Base-by-base conservation (phyloP, 2,797 vertebrate species). In the Gallirallus australis region DNA sequence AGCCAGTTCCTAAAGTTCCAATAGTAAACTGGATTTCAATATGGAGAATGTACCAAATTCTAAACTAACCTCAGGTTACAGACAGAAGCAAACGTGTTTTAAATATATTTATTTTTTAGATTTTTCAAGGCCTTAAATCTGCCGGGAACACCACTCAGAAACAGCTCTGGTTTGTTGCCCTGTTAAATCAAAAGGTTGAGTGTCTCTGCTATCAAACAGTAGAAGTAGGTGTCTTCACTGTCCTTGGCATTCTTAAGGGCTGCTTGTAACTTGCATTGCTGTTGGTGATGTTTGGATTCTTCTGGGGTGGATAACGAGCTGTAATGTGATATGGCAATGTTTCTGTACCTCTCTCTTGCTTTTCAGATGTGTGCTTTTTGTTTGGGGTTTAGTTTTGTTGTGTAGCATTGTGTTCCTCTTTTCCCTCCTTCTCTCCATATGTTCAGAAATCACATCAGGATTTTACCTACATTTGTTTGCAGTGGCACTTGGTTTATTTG, bases 341-440 rank as follows among this genome's bases (percentile, higher is more conserved):
- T 89, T 77, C 79, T 75, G 16, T 81, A 42, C 35, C 9, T 70
- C 31, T 31, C 25, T 60, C 39, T 54, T 79, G 45, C 42, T 81
- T n/a, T 45, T 53, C 50, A 45, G 18, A 2, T 35, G 19, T 30
- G 17, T 16, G 3, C 53, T 88, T 93, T 82, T 54, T 75, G 40
- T 14, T 53, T 59, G 57, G 24, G 15, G 6, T 48, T 90, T 85
- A 12, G 15, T 69, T 90, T 68, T 57, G 8, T 75, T 81, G 2
- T 6, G 17, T 37, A n/a, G 33, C 2, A 2, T 35, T 31, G 19
- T 15, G 27, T 59, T 20, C 11, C 6, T 37, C 16, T 80, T 31
- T 66, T 12, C 2, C 1, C 12, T 3, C 1, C 13, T 60, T 79
- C 14, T 61, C 47, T 27, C 8, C 1, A 0, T 45, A 2, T 10